A percentile compares a stretch with the other conserved stretches of the same genome.
Conservation (phyloP, 2,113 vertebrate species). For the Heloderma charlesbogerti region DNA sequence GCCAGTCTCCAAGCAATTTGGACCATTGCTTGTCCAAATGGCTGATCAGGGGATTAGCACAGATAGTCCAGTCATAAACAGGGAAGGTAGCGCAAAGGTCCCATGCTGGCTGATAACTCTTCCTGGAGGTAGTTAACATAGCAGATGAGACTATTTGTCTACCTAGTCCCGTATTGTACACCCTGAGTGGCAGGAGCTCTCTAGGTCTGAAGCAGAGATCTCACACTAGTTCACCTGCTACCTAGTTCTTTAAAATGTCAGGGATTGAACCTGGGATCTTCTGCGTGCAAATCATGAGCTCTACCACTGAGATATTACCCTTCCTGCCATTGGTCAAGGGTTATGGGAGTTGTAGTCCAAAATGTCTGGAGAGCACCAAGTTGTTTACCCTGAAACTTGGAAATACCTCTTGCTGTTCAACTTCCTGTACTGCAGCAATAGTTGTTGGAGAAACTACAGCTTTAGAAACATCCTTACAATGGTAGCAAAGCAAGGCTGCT, state of each 20-base stretch:
- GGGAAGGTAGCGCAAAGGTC: not conserved
- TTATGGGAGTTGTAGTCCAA: too few species aligned
- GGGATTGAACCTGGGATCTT: too few species aligned
- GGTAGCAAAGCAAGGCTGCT: not conserved
- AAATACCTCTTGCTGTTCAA: not conserved
- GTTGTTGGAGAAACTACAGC: not conserved
- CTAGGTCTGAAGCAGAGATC: not conserved
- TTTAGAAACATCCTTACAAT: not conserved
- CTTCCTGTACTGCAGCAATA: not conserved
- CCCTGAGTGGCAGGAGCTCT: not conserved
- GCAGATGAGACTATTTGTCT: not conserved
- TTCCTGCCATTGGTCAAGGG: too few species aligned
- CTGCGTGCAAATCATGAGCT: too few species aligned
- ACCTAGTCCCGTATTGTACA: not conserved
- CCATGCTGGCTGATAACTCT: not conserved
- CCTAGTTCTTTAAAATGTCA: too few species aligned
- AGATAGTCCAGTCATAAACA: not conserved
- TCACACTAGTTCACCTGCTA: too few species aligned
- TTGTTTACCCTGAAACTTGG: not conserved
- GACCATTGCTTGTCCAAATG: too few species aligned
- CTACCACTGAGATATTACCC: too few species aligned
- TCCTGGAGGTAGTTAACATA: not conserved
- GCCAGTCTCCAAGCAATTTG: not conserved
- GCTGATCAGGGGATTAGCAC: not conserved
- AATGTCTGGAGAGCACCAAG: too few species aligned